Evolutionary conservation across 2,797 vertebrate genomes (phyloP).

Genomic region (Enteromius thamalakanensis): DNA sequence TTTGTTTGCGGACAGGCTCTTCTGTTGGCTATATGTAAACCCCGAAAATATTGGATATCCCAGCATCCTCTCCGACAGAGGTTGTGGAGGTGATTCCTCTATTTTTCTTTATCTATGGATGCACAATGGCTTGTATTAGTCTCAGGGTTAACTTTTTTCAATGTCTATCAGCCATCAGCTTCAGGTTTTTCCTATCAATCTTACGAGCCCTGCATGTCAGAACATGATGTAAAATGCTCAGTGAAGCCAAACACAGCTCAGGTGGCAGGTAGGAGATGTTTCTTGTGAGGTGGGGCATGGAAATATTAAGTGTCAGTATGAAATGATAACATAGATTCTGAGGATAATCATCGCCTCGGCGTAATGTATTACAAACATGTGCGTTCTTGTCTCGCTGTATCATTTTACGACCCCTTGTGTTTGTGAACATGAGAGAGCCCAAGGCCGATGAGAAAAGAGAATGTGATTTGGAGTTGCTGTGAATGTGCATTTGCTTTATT

Average conservation of each 20-base stretch:
- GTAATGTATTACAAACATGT: conserved; percentile 25
- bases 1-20: too few species aligned
- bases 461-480: conserved; percentile 52
- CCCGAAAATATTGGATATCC: background rate
- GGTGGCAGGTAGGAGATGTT: conserved; percentile 40
- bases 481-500: conserved; percentile 47
- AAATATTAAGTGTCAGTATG: conserved; percentile 37
- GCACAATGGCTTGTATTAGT: conserved; percentile 56
- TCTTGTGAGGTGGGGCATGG: conserved; percentile 16
- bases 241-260: conserved; percentile 36
- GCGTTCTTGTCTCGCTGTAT: conserved; percentile 11
- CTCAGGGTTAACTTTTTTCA: conserved; percentile 61
- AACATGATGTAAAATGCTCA: conserved; percentile 45
- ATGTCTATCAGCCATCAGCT: conserved; percentile 55
- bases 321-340: conserved; percentile 42
- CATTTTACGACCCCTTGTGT: conserved; percentile 50
- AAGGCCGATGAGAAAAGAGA: conserved; percentile 38
- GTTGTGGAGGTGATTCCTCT: background rate
- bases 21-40: too few species aligned
- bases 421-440: conserved; percentile 37
- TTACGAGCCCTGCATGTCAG: conserved; percentile 38
- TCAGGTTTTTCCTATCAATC: conserved; percentile 48
- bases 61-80: conserved; percentile 7
- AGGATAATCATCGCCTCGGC: conserved; percentile 15
- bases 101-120: conserved; percentile 48